phyloP scores from a whole-genome alignment of 2,113 vertebrate species.

The Microcebus lehilahytsara region DNA sequence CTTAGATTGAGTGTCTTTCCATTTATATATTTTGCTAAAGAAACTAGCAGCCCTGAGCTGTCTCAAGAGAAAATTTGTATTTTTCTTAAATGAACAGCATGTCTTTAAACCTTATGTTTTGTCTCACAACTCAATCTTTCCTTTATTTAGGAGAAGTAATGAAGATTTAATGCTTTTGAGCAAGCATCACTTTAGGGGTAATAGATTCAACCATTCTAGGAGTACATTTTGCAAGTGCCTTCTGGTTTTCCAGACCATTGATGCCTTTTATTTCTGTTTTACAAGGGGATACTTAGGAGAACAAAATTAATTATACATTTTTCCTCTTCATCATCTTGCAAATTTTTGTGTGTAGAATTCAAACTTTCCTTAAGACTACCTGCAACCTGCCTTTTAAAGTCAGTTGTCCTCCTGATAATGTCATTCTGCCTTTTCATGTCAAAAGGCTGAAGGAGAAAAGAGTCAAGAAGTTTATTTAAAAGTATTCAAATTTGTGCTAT shows the following conservation, averaged over 20 bases:
- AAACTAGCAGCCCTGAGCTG: neutral
- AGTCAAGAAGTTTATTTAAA: neutral
- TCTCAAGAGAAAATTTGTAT: neutral
- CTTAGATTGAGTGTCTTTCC: neutral
- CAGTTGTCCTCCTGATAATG: neutral
- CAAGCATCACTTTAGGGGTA: neutral
- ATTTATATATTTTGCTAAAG: neutral
- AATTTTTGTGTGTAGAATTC: neutral
- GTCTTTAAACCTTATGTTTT: neutral
- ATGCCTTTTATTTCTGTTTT: neutral
- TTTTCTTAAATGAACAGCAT: neutral
- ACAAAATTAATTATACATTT: neutral
- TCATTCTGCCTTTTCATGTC: neutral
- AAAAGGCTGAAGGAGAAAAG: neutral
- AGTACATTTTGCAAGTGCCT: neutral
- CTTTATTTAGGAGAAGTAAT: slow-evolving; percentile 6
- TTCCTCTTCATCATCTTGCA: neutral
- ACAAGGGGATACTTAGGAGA: neutral
- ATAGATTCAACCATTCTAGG: neutral
- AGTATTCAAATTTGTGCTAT: neutral
- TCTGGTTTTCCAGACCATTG: neutral
- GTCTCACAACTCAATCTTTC: neutral
- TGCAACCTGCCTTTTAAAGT: neutral
- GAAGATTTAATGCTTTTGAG: neutral
- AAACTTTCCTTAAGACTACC: neutral